These are phyloP conservation scores for Calidris pygmaea DNA, from an alignment of 2,113 vertebrate genomes.

Conservation along the genomic window DNA sequence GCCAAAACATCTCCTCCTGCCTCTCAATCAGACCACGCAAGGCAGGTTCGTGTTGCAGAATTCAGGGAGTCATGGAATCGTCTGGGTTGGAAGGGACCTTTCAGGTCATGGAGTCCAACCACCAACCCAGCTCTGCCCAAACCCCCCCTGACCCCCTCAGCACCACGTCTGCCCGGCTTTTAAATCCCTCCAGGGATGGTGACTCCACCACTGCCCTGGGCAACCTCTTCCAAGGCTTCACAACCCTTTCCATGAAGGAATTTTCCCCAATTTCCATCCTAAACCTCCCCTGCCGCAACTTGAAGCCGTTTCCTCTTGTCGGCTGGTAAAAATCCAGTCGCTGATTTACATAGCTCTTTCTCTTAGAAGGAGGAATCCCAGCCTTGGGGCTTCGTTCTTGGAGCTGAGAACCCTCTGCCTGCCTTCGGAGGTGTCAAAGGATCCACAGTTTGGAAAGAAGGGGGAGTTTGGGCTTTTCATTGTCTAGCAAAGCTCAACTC, in stretches of 20 bases:
- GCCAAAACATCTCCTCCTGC: neutral
- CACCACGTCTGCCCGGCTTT: neutral
- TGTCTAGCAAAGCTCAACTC: too few relatives aligned
- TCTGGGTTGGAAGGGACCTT: neutral
- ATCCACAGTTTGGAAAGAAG: neutral
- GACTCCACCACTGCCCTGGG: neutral
- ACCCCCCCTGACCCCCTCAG: neutral
- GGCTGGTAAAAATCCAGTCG: neutral
- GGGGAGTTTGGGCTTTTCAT: neutral
- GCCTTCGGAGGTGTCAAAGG: neutral
- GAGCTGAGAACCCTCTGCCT: accelerated
- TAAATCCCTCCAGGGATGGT: neutral
- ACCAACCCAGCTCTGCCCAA: neutral
- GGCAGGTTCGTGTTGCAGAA: neutral
- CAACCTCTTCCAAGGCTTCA: neutral
- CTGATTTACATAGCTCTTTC: accelerated
- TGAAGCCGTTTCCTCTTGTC: neutral
- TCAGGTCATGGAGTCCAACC: neutral
- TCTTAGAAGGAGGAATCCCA: neutral
- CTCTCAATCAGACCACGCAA: accelerated
- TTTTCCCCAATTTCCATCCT: neutral
- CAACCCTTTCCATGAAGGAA: neutral
- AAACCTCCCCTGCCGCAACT: neutral
- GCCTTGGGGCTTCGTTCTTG: neutral
- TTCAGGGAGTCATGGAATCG: neutral